Evolutionary conservation across 2,888 invertebrate species (phyloP).

Genomic region (Amphimallon solstitiale): DNA sequence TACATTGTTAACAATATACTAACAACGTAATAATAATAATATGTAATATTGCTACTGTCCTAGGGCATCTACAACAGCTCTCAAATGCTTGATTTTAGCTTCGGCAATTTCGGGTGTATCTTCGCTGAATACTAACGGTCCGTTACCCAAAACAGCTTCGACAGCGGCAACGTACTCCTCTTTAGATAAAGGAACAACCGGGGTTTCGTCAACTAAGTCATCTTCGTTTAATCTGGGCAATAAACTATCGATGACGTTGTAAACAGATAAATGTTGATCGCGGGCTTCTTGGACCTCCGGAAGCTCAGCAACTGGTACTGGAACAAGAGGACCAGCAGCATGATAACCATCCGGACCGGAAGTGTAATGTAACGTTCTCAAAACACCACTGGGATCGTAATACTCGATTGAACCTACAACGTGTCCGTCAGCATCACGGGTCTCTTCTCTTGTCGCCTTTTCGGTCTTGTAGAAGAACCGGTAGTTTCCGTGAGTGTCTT

Average conservation of each 20-base stretch:
- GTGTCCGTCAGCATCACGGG: slow-evolving; percentile 72
- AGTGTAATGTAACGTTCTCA: slow-evolving; percentile 63
- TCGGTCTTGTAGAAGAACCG: slow-evolving; percentile 22
- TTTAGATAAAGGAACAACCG: slow-evolving; percentile 32
- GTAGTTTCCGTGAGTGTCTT: slow-evolving; percentile 34
- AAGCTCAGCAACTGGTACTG: slow-evolving; percentile 25
- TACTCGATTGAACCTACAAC: slow-evolving; percentile 74
- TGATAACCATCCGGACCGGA: slow-evolving; percentile 33
- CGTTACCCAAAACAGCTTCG: slow-evolving; percentile 16
- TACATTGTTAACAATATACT: not conserved
- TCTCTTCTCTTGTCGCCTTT: slow-evolving; percentile 66
- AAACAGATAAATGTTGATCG: slow-evolving; percentile 18
- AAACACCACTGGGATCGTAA: slow-evolving; percentile 68
- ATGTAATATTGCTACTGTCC: not conserved
- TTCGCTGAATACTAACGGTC: slow-evolving; percentile 17
- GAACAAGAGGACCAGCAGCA: slow-evolving; percentile 30
- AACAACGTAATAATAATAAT: slow-evolving; percentile 66
- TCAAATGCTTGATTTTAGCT: slow-evolving; percentile 27
- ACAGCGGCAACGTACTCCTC: slow-evolving; percentile 33
- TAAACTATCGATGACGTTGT: slow-evolving; percentile 14
- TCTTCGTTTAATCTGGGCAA: slow-evolving; percentile 29
- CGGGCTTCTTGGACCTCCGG: slow-evolving; percentile 31
- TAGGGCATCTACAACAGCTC: slow-evolving; percentile 22
- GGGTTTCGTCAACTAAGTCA: slow-evolving; percentile 30
- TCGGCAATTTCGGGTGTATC: slow-evolving; percentile 36